Conservation (phyloP, 2,888 invertebrate genomes). For the Acleris literana region DNA sequence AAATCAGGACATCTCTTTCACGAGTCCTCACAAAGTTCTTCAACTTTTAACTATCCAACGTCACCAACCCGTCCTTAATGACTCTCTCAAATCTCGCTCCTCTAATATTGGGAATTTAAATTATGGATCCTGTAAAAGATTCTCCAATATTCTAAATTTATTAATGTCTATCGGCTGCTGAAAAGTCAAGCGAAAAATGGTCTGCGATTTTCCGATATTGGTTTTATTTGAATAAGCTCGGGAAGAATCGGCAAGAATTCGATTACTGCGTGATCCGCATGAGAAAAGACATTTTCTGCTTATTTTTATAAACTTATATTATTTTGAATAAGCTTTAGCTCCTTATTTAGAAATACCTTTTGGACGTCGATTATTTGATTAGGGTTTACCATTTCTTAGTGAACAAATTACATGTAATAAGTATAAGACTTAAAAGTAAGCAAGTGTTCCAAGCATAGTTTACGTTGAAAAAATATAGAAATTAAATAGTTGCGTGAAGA, state of each 20-base stretch:
- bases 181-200: too few species aligned
- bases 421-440: too few species aligned
- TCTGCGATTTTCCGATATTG: constrained; percentile 15
- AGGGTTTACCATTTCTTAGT: too few species aligned
- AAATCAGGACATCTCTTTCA: too few species aligned
- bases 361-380: background rate
- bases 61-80: background rate
- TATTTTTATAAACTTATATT: background rate
- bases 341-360: background rate
- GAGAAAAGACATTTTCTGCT: background rate
- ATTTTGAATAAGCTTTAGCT: background rate
- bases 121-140: constrained; percentile 6
- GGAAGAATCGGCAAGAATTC: constrained; percentile 10
- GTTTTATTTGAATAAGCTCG: constrained; percentile 20
- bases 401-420: too few species aligned
- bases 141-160: constrained; percentile 20
- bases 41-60: constrained; percentile 19
- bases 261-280: constrained; percentile 7
- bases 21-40: background rate
- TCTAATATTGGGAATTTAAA: constrained; percentile 8
- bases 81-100: background rate
- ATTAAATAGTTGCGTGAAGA: background rate
- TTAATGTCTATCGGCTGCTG: too few species aligned
- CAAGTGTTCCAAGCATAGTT: too few species aligned
- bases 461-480: background rate